These are phyloP conservation scores for Argyrosomus regius DNA, from an alignment of 2,797 vertebrate genomes.

Conservation along the genomic window DNA sequence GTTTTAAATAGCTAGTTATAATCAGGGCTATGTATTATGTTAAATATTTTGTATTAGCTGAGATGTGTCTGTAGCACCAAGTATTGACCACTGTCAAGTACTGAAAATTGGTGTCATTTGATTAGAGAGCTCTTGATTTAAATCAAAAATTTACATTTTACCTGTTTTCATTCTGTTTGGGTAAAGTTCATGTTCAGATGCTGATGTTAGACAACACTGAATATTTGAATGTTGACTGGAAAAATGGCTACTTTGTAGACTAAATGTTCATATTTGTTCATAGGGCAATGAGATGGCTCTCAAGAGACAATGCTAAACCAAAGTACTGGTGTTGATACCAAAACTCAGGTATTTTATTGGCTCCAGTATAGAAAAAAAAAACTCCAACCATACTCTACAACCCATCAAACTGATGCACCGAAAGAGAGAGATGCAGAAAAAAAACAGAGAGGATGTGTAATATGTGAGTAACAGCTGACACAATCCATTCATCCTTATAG, in stretches of 20 bases:
- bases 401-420: not conserved
- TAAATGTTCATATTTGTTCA: not conserved
- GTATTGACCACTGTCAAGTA: not conserved
- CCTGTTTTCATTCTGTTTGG: not conserved
- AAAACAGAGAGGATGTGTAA: constrained; percentile 17
- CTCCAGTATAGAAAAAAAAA: too few species aligned
- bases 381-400: not conserved
- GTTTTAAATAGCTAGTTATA: not conserved
- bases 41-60: not conserved
- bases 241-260: not conserved
- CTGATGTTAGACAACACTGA: not conserved
- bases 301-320: not conserved
- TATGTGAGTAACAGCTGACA: constrained; percentile 26
- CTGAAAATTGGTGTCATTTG: not conserved
- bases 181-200: not conserved
- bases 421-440: not conserved
- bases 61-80: not conserved
- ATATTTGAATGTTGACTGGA: not conserved
- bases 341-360: not conserved
- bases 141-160: not conserved
- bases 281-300: not conserved
- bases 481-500: constrained; percentile 36
- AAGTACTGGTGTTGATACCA: not conserved
- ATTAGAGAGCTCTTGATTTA: not conserved
- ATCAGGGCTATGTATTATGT: not conserved